phyloP scores from a whole-genome alignment of 2,797 vertebrate species.

The Coilia nasus region DNA sequence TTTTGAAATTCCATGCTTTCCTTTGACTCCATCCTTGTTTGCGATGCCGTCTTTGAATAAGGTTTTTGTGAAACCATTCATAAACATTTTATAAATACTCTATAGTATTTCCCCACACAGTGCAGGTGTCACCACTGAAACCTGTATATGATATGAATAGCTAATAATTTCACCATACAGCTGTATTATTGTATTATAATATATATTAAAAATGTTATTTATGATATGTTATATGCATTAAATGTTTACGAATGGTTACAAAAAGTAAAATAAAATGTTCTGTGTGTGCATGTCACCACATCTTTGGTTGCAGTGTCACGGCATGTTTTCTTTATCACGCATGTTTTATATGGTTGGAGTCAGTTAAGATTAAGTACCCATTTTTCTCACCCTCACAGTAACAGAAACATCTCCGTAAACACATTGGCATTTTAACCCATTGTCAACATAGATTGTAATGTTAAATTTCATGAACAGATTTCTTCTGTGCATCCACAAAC shows the following conservation, averaged over 20 bases:
- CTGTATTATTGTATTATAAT: not conserved
- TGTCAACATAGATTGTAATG: not conserved
- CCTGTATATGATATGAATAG: not conserved
- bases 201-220: not conserved
- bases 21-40: constrained; percentile 68
- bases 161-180: not conserved
- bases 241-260: constrained; percentile 21
- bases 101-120: not conserved
- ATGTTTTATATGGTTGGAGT: not conserved
- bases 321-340: not conserved
- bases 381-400: not conserved
- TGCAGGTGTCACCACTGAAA: not conserved
- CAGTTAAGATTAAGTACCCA: not conserved
- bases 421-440: not conserved
- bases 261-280: not conserved
- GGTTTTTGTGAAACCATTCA: constrained; percentile 13
- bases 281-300: not conserved
- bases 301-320: constrained; percentile 1
- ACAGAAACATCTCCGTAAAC: not conserved
- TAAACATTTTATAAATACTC: constrained; percentile 10
- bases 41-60: constrained; percentile 31
- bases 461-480: not conserved
- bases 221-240: not conserved
- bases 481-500: not conserved
- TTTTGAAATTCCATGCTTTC: constrained; percentile 68